phyloP scores from a whole-genome alignment of 1,140 invertebrate species.

The Meloidogyne floridensis region DNA sequence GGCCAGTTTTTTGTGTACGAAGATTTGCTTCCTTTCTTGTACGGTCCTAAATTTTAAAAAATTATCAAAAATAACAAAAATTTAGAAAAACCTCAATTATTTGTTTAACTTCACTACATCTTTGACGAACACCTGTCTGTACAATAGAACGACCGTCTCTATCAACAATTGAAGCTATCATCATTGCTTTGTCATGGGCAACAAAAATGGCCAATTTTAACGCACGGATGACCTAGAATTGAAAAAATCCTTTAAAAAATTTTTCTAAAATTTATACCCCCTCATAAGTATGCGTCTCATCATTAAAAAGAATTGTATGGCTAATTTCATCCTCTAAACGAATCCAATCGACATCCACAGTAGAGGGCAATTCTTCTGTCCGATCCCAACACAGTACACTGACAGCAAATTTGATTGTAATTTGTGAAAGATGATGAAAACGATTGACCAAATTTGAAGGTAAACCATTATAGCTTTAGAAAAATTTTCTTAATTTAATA shows the following conservation, averaged over 20 bases:
- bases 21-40: constrained; percentile 53
- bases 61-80: neutral
- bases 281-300: constrained; percentile 66
- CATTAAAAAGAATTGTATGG: constrained; percentile 64
- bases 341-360: constrained; percentile 23
- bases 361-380: constrained; percentile 19
- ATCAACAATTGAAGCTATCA: constrained; percentile 62
- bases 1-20: constrained; percentile 58
- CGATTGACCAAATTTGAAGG: constrained; percentile 45
- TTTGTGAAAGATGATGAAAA: constrained; percentile 42
- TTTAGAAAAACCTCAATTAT: constrained; percentile 47
- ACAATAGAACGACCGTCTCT: constrained; percentile 60
- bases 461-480: constrained; percentile 27
- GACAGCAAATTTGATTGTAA: constrained; percentile 47
- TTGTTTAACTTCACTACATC: constrained; percentile 49
- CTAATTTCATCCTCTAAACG: constrained; percentile 41
- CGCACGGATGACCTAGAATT: constrained; percentile 57
- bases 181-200: constrained; percentile 55
- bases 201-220: constrained; percentile 48
- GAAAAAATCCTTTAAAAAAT: neutral
- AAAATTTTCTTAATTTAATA: neutral
- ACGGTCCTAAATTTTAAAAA: constrained; percentile 38
- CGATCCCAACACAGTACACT: constrained; percentile 41
- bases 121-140: constrained; percentile 39
- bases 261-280: constrained; percentile 33